phyloP scores from a whole-genome alignment of 64 coral and sea anemone genomes.

The Montipora foliosa region DNA sequence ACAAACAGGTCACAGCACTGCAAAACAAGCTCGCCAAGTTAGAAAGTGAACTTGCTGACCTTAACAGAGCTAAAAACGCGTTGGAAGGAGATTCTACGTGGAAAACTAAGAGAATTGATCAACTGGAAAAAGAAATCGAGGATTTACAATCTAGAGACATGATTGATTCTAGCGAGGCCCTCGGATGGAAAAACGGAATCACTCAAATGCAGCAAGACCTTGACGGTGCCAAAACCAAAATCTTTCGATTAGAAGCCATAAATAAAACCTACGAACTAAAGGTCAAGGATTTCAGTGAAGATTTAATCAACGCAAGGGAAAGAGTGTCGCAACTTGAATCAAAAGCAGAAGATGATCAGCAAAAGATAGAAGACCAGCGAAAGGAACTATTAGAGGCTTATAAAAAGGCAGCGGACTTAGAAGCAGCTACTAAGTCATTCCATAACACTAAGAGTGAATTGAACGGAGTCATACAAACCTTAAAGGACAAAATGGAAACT shows the following conservation, averaged over 20 bases:
- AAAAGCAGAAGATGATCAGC: conserved; percentile 74
- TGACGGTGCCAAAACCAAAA: conserved; percentile 78
- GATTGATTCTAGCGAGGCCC: conserved; percentile 84
- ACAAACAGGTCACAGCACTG: conserved; percentile 63
- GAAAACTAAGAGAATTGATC: conserved; percentile 78
- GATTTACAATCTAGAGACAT: conserved; percentile 80
- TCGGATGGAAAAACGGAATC: conserved; percentile 88
- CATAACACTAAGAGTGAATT: conserved; percentile 79
- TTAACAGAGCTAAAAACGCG: conserved; percentile 83
- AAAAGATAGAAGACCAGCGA: conserved; percentile 88
- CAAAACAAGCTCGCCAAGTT: conserved; percentile 67
- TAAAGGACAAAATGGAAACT: conserved; percentile 83
- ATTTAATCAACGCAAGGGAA: conserved; percentile 86
- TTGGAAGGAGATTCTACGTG: conserved; percentile 81
- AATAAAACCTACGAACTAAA: conserved; percentile 80
- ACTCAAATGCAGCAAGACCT: conserved; percentile 79
- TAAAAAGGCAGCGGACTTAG: conserved; percentile 90
- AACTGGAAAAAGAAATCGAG: conserved; percentile 84
- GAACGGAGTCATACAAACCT: conserved; percentile 74
- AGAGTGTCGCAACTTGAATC: conserved; percentile 84
- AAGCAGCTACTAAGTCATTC: conserved; percentile 81
- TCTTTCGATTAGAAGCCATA: conserved; percentile 77
- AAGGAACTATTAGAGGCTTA: conserved; percentile 81
- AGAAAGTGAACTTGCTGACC: conserved; percentile 77
- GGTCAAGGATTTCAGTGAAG: conserved; percentile 82